phyloP scores from a whole-genome alignment of 2,113 vertebrate genomes.

The Erpornis zantholeuca region DNA sequence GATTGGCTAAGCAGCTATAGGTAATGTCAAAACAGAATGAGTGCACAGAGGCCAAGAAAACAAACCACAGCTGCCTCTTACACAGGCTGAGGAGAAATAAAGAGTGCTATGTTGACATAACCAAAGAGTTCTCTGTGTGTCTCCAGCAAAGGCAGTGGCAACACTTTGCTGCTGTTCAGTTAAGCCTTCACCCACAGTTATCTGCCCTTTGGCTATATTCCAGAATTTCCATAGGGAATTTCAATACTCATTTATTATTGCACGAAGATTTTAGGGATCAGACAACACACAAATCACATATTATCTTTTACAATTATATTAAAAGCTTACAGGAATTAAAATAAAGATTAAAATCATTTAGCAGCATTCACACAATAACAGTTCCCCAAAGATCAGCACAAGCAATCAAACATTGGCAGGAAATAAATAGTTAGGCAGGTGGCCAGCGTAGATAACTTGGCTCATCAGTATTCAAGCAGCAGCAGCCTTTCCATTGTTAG shows the following conservation, averaged over 20 bases:
- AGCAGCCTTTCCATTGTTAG: background rate
- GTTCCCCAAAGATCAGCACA: background rate
- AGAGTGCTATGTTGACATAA: background rate
- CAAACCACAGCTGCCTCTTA: background rate
- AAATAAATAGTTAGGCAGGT: conserved; percentile 12
- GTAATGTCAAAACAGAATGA: background rate
- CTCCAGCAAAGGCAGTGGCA: background rate
- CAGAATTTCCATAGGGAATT: background rate
- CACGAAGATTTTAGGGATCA: background rate
- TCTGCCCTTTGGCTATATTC: background rate
- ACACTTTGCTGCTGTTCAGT: background rate
- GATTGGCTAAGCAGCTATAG: background rate
- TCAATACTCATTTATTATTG: background rate
- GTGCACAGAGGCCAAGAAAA: background rate
- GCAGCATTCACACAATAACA: background rate
- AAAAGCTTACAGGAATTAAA: conserved; percentile 28
- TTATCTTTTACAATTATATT: conserved; percentile 14
- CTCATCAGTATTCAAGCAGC: background rate
- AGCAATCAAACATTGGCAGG: conserved; percentile 1
- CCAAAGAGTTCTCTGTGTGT: background rate
- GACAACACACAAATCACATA: background rate
- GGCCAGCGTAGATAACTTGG: background rate
- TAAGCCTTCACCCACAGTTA: background rate
- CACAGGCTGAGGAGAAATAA: background rate
- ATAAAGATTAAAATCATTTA: conserved; percentile 27